A percentile compares a stretch with the other conserved stretches of the same genome.
phyloP scores from a whole-genome alignment of 2,797 vertebrate species.

The Chrosomus eos region DNA sequence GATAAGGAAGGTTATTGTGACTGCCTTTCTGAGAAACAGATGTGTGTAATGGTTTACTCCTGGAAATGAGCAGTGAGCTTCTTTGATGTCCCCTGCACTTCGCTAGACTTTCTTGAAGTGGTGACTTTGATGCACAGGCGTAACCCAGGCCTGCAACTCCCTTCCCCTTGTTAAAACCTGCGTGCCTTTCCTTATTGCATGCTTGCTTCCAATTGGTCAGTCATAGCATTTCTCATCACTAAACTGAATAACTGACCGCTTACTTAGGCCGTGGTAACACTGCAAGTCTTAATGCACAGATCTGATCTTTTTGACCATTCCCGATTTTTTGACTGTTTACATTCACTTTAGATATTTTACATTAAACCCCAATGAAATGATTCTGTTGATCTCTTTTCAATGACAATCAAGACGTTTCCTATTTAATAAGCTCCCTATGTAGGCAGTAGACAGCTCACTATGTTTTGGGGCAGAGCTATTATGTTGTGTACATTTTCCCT shows the following conservation, averaged over 20 bases:
- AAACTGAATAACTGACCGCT: background rate
- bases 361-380: background rate
- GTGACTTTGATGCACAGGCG: slow-evolving; percentile 43
- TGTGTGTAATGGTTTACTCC: slow-evolving; percentile 2
- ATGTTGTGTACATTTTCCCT: background rate
- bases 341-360: background rate
- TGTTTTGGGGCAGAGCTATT: background rate
- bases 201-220: background rate
- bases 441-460: background rate
- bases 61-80: slow-evolving; percentile 37
- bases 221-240: background rate
- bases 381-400: background rate
- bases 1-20: slow-evolving; percentile 27
- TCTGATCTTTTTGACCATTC: background rate
- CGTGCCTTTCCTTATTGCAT: background rate
- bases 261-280: background rate
- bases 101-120: slow-evolving; percentile 42
- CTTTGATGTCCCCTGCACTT: slow-evolving; percentile 46
- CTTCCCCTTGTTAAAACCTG: background rate
- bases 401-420: background rate
- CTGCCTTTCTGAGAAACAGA: slow-evolving; percentile 43
- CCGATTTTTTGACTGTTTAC: background rate
- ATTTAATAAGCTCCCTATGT: background rate
- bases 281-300: background rate
- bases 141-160: background rate